A percentile compares a stretch with the other conserved stretches of the same genome.
phyloP scores from a whole-genome alignment of 2,113 vertebrate genomes.

The Onychorhynchus coronatus region DNA sequence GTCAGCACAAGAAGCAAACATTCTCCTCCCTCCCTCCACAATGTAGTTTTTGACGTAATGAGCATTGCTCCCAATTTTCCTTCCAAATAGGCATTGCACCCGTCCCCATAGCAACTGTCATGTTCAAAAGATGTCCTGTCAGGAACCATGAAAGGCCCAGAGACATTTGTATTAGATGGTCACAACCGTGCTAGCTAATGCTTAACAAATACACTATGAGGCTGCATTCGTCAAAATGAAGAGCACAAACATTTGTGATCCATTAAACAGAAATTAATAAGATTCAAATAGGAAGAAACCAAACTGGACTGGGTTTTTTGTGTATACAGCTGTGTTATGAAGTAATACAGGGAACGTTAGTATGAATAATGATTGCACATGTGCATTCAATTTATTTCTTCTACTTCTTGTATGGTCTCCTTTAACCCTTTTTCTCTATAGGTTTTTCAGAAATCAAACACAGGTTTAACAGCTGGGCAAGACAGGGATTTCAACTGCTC shows the following conservation, averaged over 20 bases:
- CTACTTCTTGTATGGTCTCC: conserved; percentile 61
- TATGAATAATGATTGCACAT: conserved; percentile 74
- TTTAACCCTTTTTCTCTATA: conserved; percentile 62
- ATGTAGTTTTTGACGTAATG: conserved; percentile 73
- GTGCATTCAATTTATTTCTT: conserved; percentile 74
- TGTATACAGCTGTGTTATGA: conserved; percentile 78
- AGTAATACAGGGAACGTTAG: conserved; percentile 65
- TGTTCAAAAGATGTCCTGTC: conserved; percentile 75
- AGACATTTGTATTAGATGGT: conserved; percentile 70
- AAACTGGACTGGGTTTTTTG: conserved; percentile 42
- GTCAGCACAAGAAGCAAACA: conserved; percentile 71
- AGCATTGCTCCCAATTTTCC: conserved; percentile 72
- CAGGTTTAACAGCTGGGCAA: conserved; percentile 60
- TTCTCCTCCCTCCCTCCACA: conserved; percentile 41
- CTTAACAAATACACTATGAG: conserved; percentile 51
- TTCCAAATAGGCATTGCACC: conserved; percentile 70
- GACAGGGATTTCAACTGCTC: conserved; percentile 25
- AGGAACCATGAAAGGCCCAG: conserved; percentile 68
- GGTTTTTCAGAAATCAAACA: conserved; percentile 68
- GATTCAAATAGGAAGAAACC: conserved; percentile 67
- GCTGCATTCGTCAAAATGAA: conserved; percentile 55
- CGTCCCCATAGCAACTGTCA: conserved; percentile 75
- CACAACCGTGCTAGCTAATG: conserved; percentile 14
- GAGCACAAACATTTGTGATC: conserved; percentile 71
- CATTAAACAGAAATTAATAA: conserved; percentile 75